These are phyloP conservation scores for Megamerina dolium DNA, from an alignment of 2,888 invertebrate species.

Conservation along the genomic window DNA sequence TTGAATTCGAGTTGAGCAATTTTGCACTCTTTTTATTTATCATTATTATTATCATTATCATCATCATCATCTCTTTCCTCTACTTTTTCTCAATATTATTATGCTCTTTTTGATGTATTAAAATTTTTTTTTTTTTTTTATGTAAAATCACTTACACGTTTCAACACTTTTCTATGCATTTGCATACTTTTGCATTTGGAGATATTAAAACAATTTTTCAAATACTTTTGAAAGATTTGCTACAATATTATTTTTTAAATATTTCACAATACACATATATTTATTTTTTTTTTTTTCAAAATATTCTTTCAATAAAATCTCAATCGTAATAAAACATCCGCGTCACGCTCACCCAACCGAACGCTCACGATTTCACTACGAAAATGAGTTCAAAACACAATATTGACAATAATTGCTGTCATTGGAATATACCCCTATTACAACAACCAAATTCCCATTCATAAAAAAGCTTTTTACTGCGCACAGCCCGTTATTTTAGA, in stretches of 20 bases:
- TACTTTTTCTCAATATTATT: slow-evolving; percentile 3
- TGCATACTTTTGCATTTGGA: no score
- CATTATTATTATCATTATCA: no score
- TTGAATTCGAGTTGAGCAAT: slow-evolving; percentile 5
- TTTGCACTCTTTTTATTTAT: no score
- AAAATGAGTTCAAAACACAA: slow-evolving; percentile 25
- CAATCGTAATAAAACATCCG: slow-evolving; percentile 6
- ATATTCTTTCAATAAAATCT: slow-evolving; percentile 5
- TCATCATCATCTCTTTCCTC: slow-evolving; percentile 1
- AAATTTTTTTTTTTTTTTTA: slow-evolving; percentile 8
- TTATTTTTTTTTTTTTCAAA: slow-evolving; percentile 9
- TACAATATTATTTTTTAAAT: slow-evolving; percentile 7
- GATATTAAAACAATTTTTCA: no score
- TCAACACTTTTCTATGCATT: no score
- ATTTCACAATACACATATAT: slow-evolving; percentile 6
- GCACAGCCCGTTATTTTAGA: no score
- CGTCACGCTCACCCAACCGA: slow-evolving; percentile 23
- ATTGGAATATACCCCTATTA: no score
- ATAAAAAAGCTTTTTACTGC: background rate
- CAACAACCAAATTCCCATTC: background rate
- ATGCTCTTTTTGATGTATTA: slow-evolving; percentile 1
- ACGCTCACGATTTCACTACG: slow-evolving; percentile 31
- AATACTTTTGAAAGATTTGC: slow-evolving; percentile 13
- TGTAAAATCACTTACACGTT: no score
- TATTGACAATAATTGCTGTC: background rate